A percentile compares a stretch with the other conserved stretches of the same genome.
phyloP scores from a whole-genome alignment of 2,113 vertebrate genomes.

The Leuciscus idus region DNA sequence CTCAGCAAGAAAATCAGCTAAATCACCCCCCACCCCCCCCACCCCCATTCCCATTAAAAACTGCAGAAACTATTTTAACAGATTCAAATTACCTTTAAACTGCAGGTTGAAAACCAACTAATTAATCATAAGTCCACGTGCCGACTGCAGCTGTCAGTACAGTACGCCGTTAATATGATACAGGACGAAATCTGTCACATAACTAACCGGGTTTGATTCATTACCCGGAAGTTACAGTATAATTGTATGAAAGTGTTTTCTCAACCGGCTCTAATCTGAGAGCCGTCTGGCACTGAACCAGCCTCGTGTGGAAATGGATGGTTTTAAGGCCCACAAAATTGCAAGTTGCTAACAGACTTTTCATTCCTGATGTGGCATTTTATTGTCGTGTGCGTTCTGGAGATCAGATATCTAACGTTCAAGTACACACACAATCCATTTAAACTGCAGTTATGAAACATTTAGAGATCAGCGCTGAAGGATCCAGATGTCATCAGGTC shows the following conservation, averaged over 20 bases:
- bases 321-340: not conserved
- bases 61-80: not conserved
- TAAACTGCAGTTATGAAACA: not conserved
- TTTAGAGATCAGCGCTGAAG: not conserved
- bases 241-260: not conserved
- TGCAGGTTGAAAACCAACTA: slow-evolving; percentile 15
- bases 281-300: not conserved
- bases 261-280: not conserved
- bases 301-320: not conserved
- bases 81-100: slow-evolving; percentile 7
- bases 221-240: not conserved
- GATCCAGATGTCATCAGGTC: not conserved
- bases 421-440: not conserved
- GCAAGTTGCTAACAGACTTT: not conserved
- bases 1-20: not conserved
- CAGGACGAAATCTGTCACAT: not conserved
- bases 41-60: slow-evolving; percentile 41
- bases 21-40: not conserved
- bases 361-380: not conserved
- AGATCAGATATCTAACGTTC: not conserved
- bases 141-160: slow-evolving; percentile 2
- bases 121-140: slow-evolving; percentile 31
- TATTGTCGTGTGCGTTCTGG: too few relatives aligned
- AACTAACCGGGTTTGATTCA: not conserved
- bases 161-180: not conserved